A percentile compares a stretch with the other conserved stretches of the same genome.
Evolutionary conservation across 1,140 invertebrate genomes (phyloP).

Genomic region (Eupeodes corollae): DNA sequence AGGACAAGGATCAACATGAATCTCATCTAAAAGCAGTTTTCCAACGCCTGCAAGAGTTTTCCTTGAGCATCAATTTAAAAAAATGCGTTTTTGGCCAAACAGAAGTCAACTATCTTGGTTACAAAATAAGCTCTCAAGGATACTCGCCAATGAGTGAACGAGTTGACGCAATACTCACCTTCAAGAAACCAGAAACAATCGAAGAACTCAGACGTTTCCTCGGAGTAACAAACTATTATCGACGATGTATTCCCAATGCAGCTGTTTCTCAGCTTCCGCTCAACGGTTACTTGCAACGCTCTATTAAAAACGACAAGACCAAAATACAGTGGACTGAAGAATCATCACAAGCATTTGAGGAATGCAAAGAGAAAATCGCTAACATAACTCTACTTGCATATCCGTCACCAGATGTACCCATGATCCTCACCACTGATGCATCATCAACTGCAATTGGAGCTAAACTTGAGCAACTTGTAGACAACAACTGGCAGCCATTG

Average conservation of each 20-base stretch:
- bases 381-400: constrained; percentile 13
- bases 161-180: constrained; percentile 10
- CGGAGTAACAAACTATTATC: constrained; percentile 37
- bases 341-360: constrained; percentile 15
- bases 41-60: constrained; percentile 11
- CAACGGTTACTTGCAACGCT: constrained; percentile 13
- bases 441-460: constrained; percentile 17
- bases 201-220: constrained; percentile 32
- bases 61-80: constrained; percentile 15
- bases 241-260: constrained; percentile 19
- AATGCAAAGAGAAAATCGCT: constrained; percentile 23
- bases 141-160: not conserved
- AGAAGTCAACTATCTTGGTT: constrained; percentile 19
- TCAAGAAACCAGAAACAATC: constrained; percentile 20
- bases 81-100: constrained; percentile 21
- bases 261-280: too few relatives aligned
- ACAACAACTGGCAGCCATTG: not conserved
- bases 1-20: constrained; percentile 18
- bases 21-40: constrained; percentile 18
- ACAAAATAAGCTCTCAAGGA: constrained; percentile 14
- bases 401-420: constrained; percentile 3
- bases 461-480: constrained; percentile 17
- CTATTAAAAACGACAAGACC: constrained; percentile 11
- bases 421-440: constrained; percentile 16
- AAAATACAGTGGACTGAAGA: too few relatives aligned